Evolutionary conservation across 2,888 invertebrate genomes (phyloP).

Genomic region (Eristalis pertinax): DNA sequence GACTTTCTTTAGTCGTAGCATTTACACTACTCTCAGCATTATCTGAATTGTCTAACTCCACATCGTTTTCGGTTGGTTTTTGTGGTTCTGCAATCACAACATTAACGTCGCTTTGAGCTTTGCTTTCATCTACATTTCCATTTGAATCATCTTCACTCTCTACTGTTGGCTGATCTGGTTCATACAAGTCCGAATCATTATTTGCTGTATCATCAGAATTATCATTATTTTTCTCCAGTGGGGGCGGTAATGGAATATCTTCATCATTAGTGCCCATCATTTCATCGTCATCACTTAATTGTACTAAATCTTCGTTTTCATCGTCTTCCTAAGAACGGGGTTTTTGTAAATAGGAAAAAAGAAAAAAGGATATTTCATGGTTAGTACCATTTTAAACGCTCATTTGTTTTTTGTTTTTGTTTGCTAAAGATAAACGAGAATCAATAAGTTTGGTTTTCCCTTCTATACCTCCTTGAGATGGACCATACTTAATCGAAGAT

Average conservation of each 20-base stretch:
- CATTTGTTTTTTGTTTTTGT: conserved; percentile 43
- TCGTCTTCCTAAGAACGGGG: conserved; percentile 82
- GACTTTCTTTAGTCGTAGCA: conserved; percentile 48
- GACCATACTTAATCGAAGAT: neutral
- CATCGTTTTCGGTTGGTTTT: conserved; percentile 47
- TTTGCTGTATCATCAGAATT: conserved; percentile 32
- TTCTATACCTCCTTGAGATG: neutral
- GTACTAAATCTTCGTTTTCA: conserved; percentile 81
- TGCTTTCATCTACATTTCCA: conserved; percentile 24
- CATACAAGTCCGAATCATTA: conserved; percentile 76
- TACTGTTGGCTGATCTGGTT: conserved; percentile 80
- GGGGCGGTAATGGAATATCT: conserved; percentile 78
- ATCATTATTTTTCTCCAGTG: conserved; percentile 22
- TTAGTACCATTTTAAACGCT: conserved; percentile 79
- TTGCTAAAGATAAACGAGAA: conserved; percentile 61
- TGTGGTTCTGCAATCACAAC: conserved; percentile 47
- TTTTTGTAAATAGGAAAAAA: conserved; percentile 81
- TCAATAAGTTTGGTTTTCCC: conserved; percentile 39
- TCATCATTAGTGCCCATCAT: conserved; percentile 74
- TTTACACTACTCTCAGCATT: conserved; percentile 7
- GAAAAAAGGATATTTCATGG: conserved; percentile 82
- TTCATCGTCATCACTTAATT: conserved; percentile 80
- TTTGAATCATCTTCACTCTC: conserved; percentile 73
- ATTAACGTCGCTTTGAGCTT: conserved; percentile 39
- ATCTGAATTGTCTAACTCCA: conserved; percentile 52